Evolutionary conservation across 1,140 invertebrate species (phyloP), one percentile per base, ranked within the genome.

Genomic region (Carposina sasakii): DNA sequence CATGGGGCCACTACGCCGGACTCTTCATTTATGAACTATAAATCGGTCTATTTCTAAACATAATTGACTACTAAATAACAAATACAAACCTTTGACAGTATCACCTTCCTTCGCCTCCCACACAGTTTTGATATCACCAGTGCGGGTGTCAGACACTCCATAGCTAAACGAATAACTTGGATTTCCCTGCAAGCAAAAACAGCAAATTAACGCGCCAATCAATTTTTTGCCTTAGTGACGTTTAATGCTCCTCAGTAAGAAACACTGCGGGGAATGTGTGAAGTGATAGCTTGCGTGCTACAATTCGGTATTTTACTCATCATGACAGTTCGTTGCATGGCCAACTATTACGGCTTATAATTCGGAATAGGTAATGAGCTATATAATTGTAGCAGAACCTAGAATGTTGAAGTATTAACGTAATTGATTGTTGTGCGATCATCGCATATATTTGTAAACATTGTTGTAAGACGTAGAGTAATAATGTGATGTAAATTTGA

Each of bases 41-140:
- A n/a, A n/a, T n/a, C n/a, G n/a, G n/a, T n/a, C n/a, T n/a, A n/a
- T n/a, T n/a, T n/a, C n/a, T n/a, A n/a, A n/a, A n/a, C n/a, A n/a
- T n/a, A n/a, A n/a, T n/a, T n/a, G n/a, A n/a, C n/a, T n/a, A n/a
- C n/a, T n/a, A n/a, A n/a, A n/a, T n/a, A n/a, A n/a, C n/a, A n/a
- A n/a, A n/a, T n/a, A n/a, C n/a, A n/a, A 55, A 83, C 88, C 88
- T 76, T 87, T 85, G 15, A 89, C 85, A 54, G 83, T 85, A 54
- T 88, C 88, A 55, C 88, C 88, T 60, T 89, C 83, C 45, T 90
- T 85, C n/a, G 86, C 81, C 71, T 91, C 90, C 69, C 88, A 88
- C 39, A 90, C 89, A 21, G 86, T 86, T 64, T 91, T 91, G 0
- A 89, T 78, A 57, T 91, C 89, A 4, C 89, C 90, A 34, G 89